Conservation (phyloP, 2,888 invertebrate species). For the Protodeltote pygarga region DNA sequence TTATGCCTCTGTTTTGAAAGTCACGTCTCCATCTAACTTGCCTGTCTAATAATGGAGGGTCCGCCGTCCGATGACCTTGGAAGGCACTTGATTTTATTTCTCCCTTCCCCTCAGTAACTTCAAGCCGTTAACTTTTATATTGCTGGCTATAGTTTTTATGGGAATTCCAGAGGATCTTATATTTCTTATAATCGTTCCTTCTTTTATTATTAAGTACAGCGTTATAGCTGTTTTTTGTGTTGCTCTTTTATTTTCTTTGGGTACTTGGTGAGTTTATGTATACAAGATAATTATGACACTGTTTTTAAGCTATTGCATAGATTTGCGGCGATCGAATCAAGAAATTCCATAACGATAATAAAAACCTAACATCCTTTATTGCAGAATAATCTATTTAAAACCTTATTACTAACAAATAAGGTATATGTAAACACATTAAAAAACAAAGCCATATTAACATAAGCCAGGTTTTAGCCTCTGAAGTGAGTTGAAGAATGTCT, state of each 20-base stretch:
- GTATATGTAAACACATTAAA: too few relatives aligned
- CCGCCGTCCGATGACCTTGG: conserved; percentile 44
- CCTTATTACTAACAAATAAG: too few relatives aligned
- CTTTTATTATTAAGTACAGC: conserved; percentile 14
- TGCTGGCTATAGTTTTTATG: conserved; percentile 40
- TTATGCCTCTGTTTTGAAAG: conserved; percentile 26
- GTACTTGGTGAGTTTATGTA: not conserved
- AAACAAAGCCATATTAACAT: too few relatives aligned
- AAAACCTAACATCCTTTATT: too few relatives aligned
- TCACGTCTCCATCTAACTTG: conserved; percentile 34
- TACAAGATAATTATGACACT: not conserved
- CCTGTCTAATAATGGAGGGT: conserved; percentile 40
- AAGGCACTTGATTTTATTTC: conserved; percentile 44
- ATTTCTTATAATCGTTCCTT: conserved; percentile 27
- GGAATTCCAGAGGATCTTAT: conserved; percentile 20
- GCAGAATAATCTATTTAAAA: too few relatives aligned
- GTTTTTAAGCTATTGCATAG: too few relatives aligned
- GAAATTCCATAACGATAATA: too few relatives aligned
- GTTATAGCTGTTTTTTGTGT: conserved; percentile 21
- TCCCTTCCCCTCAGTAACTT: conserved; percentile 33
- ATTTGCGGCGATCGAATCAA: too few relatives aligned
- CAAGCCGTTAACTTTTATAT: conserved; percentile 49
- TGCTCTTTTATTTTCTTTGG: not conserved
- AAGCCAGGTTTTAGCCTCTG: too few relatives aligned
- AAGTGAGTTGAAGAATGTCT: too few relatives aligned